A percentile compares a stretch with the other conserved stretches of the same genome.
Conservation (phyloP, 1,140 invertebrate genomes). For the Diploscapter pachys region DNA sequence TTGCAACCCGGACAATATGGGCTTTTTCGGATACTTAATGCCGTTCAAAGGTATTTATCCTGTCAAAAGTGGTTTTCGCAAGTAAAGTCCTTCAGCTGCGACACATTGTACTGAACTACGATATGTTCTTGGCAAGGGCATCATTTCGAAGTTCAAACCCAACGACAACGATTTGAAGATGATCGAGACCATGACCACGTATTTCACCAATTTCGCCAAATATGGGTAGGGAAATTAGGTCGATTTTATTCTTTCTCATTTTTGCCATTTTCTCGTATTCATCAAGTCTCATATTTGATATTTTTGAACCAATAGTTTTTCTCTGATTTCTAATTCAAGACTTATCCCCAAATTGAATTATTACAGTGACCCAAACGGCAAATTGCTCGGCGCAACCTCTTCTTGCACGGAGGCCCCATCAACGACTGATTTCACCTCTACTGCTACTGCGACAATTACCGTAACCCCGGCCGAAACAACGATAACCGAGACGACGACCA, state of each 20-base stretch:
- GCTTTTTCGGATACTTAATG: constrained; percentile 19
- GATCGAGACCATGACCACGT: constrained; percentile 46
- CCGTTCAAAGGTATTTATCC: constrained; percentile 17
- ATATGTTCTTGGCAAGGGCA: constrained; percentile 66
- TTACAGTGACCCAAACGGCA: constrained; percentile 32
- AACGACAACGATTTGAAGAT: constrained; percentile 43
- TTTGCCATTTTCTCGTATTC: background rate
- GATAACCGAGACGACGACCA: too few species aligned
- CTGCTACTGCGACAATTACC: too few species aligned
- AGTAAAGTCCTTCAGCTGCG: constrained; percentile 76
- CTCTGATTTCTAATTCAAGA: constrained; percentile 2
- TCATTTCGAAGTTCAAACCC: constrained; percentile 44
- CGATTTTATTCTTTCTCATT: background rate
- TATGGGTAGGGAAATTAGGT: constrained; percentile 46
- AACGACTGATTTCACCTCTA: too few species aligned
- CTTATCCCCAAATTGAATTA: background rate
- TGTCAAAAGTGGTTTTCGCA: background rate
- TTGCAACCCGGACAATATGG: constrained; percentile 76
- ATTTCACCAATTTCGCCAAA: constrained; percentile 54
- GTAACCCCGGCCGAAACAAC: too few species aligned
- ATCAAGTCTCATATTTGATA: background rate
- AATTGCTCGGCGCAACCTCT: background rate
- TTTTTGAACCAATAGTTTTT: background rate
- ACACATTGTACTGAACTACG: constrained; percentile 90
- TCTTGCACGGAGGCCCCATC: too few species aligned